Conservation (phyloP, 92 coral and sea anemone genomes). For the Heliopora coerulea region DNA sequence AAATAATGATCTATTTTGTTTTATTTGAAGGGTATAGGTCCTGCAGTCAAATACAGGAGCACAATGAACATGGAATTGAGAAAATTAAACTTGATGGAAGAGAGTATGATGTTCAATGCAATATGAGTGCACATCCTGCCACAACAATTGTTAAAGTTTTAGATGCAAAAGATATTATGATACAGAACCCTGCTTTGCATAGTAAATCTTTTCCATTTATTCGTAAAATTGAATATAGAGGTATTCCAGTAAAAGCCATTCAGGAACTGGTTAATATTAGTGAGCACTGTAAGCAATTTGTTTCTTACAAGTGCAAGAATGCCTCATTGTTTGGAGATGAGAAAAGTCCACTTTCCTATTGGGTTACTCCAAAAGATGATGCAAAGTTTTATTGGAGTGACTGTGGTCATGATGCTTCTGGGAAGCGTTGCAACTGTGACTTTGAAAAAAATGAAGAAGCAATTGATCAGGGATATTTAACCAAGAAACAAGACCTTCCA, state of each 20-base stretch:
- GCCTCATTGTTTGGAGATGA: slow-evolving; percentile 13
- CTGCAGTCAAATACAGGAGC: slow-evolving; percentile 26
- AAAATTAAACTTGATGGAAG: slow-evolving; percentile 3
- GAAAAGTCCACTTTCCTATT: not conserved
- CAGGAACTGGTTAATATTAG: slow-evolving; percentile 11
- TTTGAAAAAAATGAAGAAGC: not conserved
- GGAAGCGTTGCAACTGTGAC: slow-evolving; percentile 25
- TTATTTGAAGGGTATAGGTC: slow-evolving; percentile 11
- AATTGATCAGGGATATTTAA: slow-evolving; percentile 14
- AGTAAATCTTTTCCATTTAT: not conserved
- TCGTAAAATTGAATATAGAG: slow-evolving; percentile 2
- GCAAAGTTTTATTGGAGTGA: slow-evolving; percentile 12
- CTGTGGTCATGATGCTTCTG: slow-evolving; percentile 1
- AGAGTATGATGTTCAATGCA: slow-evolving; percentile 1
- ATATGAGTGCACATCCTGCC: slow-evolving; percentile 6
- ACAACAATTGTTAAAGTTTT: slow-evolving; percentile 5
- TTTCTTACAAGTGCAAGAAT: slow-evolving; percentile 24
- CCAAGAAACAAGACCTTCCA: slow-evolving; percentile 29
- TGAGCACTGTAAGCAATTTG: slow-evolving; percentile 29
- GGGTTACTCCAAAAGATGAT: not conserved
- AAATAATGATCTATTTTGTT: not conserved
- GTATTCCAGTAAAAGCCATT: not conserved
- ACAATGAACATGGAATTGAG: not conserved
- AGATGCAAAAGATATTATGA: not conserved
- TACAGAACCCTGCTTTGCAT: not conserved